Evolutionary conservation across 2,888 invertebrate species (phyloP), one percentile per base, ranked within the genome.

Genomic region (Eudemis profundana): DNA sequence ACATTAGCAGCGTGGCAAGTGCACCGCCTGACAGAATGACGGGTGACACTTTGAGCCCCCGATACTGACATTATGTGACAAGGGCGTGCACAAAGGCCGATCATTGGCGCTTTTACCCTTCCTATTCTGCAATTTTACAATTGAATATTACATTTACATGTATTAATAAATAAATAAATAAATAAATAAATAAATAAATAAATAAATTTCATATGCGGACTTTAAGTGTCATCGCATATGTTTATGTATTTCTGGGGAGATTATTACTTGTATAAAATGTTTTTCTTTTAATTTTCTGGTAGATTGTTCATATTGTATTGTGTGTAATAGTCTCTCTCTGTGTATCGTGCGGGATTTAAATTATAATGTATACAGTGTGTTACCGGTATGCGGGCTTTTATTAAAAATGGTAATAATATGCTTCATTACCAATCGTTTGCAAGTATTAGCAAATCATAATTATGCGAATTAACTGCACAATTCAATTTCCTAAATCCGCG

Each of bases 11-110:
- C 86, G 78, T 85, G 78, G 87, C 89, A 87, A 91, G 90, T 89
- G 89, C 87, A 86, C 86, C 79, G 83, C 86, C 83, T 83, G 79
- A 78, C 83, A 76, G 83, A 86, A 14, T 27, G 60, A 51, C 64
- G 64, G 87, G 87, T 86, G 89, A 91, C 89, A 88, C 86, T 85
- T 86, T 86, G 85, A 87, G 88, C 90, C 91, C 89, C 82, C 83
- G 85, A 89, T 88, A 85, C 86, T 88, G 87, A 87, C 89, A 89
- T 90, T 88, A 88, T 89, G 89, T 89, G 89, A 89, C 89, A 87
- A 86, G 89, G 89, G 84, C 82, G 81, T 76, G 73, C 74, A 90
- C 90, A 90, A 90, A 89, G 78, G 81, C 65, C 84, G 79, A 86
- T 89, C 83, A 89, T 86, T 81, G 86, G 80, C 72, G 76, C 82